Percentiles rank a stretch among this genome's conserved stretches.
phyloP scores from a whole-genome alignment of 2,888 invertebrate genomes.

The Callosobruchus maculatus region DNA sequence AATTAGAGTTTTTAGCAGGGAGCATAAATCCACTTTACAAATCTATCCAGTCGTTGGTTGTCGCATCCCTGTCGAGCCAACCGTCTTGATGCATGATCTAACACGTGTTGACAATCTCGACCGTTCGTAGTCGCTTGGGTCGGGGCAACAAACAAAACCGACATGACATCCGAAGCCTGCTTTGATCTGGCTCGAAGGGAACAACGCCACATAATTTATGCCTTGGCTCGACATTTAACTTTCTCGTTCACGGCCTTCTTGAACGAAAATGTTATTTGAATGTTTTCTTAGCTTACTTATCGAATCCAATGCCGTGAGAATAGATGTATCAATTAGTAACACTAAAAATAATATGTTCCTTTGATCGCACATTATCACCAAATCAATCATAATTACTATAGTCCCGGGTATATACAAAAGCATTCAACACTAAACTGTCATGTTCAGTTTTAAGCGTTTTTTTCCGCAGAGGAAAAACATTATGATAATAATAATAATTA shows the following conservation, averaged over 20 bases:
- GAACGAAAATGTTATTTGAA: not conserved
- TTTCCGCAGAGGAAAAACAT: too few relatives aligned
- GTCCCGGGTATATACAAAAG: too few relatives aligned
- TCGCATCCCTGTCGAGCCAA: constrained; percentile 27
- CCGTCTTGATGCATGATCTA: constrained; percentile 31
- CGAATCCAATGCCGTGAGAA: not conserved
- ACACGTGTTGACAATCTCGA: constrained; percentile 34
- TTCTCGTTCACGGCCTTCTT: constrained; percentile 17
- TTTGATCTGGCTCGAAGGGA: constrained; percentile 29
- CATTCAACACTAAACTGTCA: too few relatives aligned
- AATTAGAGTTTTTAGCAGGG: constrained; percentile 37
- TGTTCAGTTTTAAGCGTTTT: too few relatives aligned
- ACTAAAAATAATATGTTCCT: too few relatives aligned
- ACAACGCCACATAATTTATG: constrained; percentile 27
- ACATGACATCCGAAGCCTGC: constrained; percentile 27
- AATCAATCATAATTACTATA: too few relatives aligned
- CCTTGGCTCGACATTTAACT: constrained; percentile 4
- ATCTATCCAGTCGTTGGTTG: constrained; percentile 38
- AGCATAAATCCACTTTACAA: constrained; percentile 45
- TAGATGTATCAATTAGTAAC: not conserved
- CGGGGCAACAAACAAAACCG: constrained; percentile 23
- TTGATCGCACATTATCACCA: too few relatives aligned
- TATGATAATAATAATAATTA: too few relatives aligned
- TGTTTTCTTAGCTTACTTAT: not conserved
- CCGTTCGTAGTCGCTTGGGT: not conserved